Percentiles rank a stretch among this genome's conserved stretches.
Conservation (phyloP, 2,888 invertebrate species). For the Hirtodrosophila cameraria region DNA sequence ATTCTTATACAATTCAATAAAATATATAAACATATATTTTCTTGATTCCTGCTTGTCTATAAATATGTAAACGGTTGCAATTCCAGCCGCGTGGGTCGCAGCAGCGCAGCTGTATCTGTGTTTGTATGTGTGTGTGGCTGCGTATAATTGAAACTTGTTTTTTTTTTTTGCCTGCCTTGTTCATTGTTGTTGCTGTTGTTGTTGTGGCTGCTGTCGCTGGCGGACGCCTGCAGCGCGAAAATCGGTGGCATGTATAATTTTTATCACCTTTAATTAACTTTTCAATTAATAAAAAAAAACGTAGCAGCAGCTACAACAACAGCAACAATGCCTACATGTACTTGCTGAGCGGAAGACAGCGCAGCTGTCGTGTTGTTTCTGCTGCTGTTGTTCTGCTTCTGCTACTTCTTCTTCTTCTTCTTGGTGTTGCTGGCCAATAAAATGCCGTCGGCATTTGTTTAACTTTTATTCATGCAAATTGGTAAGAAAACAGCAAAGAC, state of each 20-base stretch:
- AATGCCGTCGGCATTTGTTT: slow-evolving; percentile 68
- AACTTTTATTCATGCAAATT: slow-evolving; percentile 31
- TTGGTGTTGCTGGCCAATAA: slow-evolving; percentile 36
- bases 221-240: slow-evolving; percentile 79
- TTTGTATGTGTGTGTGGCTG: slow-evolving; percentile 39
- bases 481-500: background rate
- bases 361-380: slow-evolving; percentile 47
- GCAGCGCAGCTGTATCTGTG: slow-evolving; percentile 17
- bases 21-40: slow-evolving; percentile 3
- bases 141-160: slow-evolving; percentile 68
- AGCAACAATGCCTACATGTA: slow-evolving; percentile 33
- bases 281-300: slow-evolving; percentile 82
- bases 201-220: slow-evolving; percentile 41
- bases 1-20: no score
- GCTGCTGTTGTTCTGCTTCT: slow-evolving; percentile 10
- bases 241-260: slow-evolving; percentile 82
- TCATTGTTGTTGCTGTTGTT: slow-evolving; percentile 31
- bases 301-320: slow-evolving; percentile 33
- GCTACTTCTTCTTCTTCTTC: slow-evolving; percentile 14
- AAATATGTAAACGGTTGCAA: background rate
- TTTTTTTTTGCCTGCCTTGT: slow-evolving; percentile 13
- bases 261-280: slow-evolving; percentile 83
- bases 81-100: background rate
- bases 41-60: slow-evolving; percentile 5
- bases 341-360: slow-evolving; percentile 42